These are phyloP conservation scores for Cheilosia urbana DNA, from an alignment of 2,888 invertebrate species.

Conservation along the genomic window DNA sequence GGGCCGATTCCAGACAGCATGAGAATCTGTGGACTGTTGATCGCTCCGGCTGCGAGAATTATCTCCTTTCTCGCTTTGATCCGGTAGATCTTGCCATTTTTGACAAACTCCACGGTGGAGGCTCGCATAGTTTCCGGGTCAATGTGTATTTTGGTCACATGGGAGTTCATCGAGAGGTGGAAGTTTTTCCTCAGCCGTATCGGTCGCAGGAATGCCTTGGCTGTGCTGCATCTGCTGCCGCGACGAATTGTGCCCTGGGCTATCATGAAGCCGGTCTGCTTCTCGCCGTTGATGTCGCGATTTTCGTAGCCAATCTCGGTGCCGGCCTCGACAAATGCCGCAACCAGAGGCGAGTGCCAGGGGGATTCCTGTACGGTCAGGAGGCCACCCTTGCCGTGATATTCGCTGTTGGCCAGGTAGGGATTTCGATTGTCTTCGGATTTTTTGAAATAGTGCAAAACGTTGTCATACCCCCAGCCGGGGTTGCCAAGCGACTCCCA, in stretches of 20 bases:
- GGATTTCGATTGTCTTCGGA: conserved; percentile 95
- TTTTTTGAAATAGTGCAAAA: conserved; percentile 94
- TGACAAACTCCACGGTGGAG: conserved; percentile 91
- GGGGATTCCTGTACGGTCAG: conserved; percentile 93
- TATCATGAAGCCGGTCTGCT: conserved; percentile 92
- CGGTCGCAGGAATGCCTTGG: conserved; percentile 93
- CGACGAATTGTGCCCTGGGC: conserved; percentile 92
- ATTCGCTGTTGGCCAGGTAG: conserved; percentile 87
- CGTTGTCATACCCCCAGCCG: conserved; percentile 94
- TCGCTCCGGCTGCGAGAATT: conserved; percentile 94
- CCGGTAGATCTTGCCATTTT: conserved; percentile 88
- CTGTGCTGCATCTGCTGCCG: conserved; percentile 93
- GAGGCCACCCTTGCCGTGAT: conserved; percentile 90
- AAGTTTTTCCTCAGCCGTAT: conserved; percentile 90
- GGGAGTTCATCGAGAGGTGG: conserved; percentile 91
- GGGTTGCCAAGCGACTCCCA: conserved; percentile 95
- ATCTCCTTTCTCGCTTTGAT: conserved; percentile 92
- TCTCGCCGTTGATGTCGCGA: conserved; percentile 91
- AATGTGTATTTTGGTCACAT: conserved; percentile 90
- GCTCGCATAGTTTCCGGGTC: conserved; percentile 90
- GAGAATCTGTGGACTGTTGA: conserved; percentile 95
- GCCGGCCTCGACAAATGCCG: conserved; percentile 93
- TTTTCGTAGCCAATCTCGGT: conserved; percentile 93
- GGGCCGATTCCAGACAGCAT: conserved; percentile 96
- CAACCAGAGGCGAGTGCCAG: conserved; percentile 92